These are phyloP conservation scores for Aleiodes sp. DNA, from an alignment of 1,140 invertebrate species.

Conservation along the genomic window DNA sequence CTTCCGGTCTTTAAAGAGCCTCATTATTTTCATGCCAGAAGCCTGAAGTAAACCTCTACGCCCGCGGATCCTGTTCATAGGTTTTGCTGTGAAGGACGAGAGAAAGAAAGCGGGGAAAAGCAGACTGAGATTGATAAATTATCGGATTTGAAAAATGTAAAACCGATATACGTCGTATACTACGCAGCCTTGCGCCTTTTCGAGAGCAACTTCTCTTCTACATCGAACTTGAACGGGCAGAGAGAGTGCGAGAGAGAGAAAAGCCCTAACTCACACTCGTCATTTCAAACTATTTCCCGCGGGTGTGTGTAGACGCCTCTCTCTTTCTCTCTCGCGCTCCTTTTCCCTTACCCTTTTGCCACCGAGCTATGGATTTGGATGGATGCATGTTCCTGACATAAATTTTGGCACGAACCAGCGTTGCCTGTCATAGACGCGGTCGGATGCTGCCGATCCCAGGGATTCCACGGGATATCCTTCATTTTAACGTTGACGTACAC, in stretches of 20 bases:
- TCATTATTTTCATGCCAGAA: constrained; percentile 58
- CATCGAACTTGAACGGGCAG: neutral
- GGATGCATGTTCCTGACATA: constrained; percentile 51
- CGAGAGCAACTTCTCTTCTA: constrained; percentile 25
- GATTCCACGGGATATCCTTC: constrained; percentile 41
- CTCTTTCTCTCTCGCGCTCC: neutral
- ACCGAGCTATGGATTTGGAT: constrained; percentile 45
- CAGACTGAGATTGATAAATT: constrained; percentile 61
- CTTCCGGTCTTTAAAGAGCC: constrained; percentile 57
- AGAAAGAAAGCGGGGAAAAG: neutral
- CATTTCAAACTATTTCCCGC: neutral
- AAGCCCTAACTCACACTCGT: constrained; percentile 12
- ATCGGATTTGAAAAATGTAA: constrained; percentile 61
- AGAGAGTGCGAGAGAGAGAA: neutral
- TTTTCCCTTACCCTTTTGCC: constrained; percentile 28
- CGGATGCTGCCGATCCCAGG: constrained; percentile 38
- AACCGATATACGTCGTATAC: constrained; percentile 50
- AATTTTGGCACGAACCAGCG: constrained; percentile 49
- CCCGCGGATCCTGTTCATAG: constrained; percentile 27
- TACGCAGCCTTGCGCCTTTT: constrained; percentile 34
- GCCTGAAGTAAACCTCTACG: constrained; percentile 38
- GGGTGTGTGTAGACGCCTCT: neutral
- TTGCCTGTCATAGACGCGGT: constrained; percentile 48
- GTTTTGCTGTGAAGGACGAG: constrained; percentile 33
- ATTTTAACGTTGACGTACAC: constrained; percentile 40